Base-by-base conservation (phyloP, 1,140 invertebrate genomes). In the Argopecten irradians region DNA sequence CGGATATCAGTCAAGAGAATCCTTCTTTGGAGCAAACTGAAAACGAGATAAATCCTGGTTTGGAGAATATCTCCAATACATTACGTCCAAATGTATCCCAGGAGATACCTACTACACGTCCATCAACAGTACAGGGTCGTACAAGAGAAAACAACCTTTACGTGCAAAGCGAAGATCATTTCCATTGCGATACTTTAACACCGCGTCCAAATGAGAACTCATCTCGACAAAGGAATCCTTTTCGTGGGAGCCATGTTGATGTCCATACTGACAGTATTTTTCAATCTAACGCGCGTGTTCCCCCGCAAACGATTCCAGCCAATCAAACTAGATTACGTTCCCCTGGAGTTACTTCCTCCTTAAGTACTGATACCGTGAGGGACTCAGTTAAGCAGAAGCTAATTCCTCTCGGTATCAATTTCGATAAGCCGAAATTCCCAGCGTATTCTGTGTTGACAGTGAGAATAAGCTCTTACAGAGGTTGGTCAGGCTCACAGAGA, bases 401-500 rank as follows among this genome's bases (percentile, higher is more conserved):
- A 13, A 71, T 86, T 19, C 85, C 87, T 13, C 84, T 93, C n/a
- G 91, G 91, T 35, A 92, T 93, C 28, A 88, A 86, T 19, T 91
- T 92, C 33, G 92, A 92, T 32, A 86, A 88, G 46, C 92, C 93
- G 5, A 92, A 92, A 83, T 90, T 92, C 36, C 87, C 90, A 7
- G 83, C 91, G 14, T 92, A 91, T 95, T 96, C 96, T 0, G 96
- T 97, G 2, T 95, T 96, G 83, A 96, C 97, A 83, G 96, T 96
- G 0, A 96, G 98, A 34, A 92, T 98, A 32, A 96, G 96, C 90
- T 97, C 97, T 3, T 99, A 97, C 94, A 95, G 95, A 83, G 96
- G 96, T 32, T 95, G 95, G 93, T 91, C 93, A 0, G 32, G 86
- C 1, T 43, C 96, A 87, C 97, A 98, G 93, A 97, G 96, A 87